These are phyloP conservation scores for Drosophila virilis DNA, from an alignment of 1,140 invertebrate species.

Conservation along the genomic window DNA sequence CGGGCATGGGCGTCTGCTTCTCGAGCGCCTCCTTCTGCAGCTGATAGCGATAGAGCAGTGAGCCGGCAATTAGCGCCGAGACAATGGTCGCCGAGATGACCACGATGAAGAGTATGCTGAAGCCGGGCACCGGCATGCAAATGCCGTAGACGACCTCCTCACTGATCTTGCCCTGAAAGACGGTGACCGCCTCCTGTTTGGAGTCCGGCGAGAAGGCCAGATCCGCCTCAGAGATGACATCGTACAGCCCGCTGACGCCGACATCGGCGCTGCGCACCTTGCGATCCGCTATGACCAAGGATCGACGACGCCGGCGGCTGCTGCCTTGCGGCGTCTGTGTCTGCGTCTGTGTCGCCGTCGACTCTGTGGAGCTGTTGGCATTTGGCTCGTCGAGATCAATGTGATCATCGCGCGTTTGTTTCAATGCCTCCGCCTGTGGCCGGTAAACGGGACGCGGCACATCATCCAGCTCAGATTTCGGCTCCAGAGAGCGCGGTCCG, in stretches of 20 bases:
- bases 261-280: conserved; percentile 92
- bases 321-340: conserved; percentile 23
- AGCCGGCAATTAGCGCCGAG: conserved; percentile 91
- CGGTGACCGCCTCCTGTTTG: conserved; percentile 91
- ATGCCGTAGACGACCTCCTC: conserved; percentile 96
- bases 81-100: conserved; percentile 93
- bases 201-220: conserved; percentile 94
- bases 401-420: conserved; percentile 67
- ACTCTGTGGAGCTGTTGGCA: conserved; percentile 26
- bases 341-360: conserved; percentile 14
- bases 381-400: conserved; percentile 70
- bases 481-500: conserved; percentile 86
- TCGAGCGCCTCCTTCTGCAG: conserved; percentile 88
- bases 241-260: conserved; percentile 93
- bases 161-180: conserved; percentile 93
- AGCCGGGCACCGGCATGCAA: conserved; percentile 94
- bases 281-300: conserved; percentile 89
- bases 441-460: conserved; percentile 73
- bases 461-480: conserved; percentile 39
- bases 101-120: conserved; percentile 94
- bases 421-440: conserved; percentile 72
- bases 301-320: conserved; percentile 85
- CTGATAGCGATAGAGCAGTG: conserved; percentile 90
- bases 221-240: conserved; percentile 96
- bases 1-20: conserved; percentile 85